These are phyloP conservation scores for Cyprinodon diabolis DNA, from an alignment of 2,797 vertebrate genomes.

Conservation along the genomic window DNA sequence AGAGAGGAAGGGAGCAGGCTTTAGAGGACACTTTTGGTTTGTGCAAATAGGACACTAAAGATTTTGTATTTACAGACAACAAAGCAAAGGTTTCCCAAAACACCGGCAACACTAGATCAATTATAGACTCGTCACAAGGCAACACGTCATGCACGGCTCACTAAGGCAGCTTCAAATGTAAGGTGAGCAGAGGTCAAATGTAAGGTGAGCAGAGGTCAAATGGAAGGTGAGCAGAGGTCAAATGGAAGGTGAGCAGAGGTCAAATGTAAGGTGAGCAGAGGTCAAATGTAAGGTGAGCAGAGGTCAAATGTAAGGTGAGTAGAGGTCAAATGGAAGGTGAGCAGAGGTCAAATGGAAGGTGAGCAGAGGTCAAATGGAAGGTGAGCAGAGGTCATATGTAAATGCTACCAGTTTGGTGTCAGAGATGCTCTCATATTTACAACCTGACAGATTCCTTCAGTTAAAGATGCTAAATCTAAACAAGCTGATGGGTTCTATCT, in stretches of 20 bases:
- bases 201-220: no score
- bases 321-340: no score
- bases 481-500: not conserved
- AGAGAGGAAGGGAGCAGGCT: conserved; percentile 48
- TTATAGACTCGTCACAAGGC: conserved; percentile 64
- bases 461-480: not conserved
- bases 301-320: no score
- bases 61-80: conserved; percentile 60
- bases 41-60: conserved; percentile 70
- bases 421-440: conserved; percentile 1
- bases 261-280: no score
- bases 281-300: no score
- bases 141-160: conserved; percentile 69
- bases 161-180: conserved; percentile 70
- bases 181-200: no score
- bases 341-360: no score
- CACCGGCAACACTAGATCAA: conserved; percentile 56
- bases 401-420: conserved; percentile 32
- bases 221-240: no score
- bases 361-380: no score
- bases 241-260: no score
- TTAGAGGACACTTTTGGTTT: conserved; percentile 76
- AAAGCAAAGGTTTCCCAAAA: conserved; percentile 52
- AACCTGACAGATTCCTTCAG: not conserved
- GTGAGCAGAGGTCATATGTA: not conserved